Conservation (phyloP, 1,140 invertebrate species). For the Papilio dardanus region DNA sequence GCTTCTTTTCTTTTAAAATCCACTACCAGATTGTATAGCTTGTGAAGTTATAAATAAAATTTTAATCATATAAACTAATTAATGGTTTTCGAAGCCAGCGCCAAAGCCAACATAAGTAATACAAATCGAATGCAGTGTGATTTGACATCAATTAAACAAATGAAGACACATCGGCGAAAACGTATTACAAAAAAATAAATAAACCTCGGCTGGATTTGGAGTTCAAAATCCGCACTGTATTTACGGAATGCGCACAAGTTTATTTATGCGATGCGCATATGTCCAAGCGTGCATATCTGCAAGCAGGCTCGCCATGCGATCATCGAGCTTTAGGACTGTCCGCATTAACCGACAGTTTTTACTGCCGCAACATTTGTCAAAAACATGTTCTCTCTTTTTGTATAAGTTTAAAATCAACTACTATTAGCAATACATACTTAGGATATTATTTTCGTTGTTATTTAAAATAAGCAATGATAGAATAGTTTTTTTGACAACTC, state of each 20-base stretch:
- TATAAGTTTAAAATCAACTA: no score
- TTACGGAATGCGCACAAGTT: conserved; percentile 66
- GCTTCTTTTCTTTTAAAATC: neutral
- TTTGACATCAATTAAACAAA: conserved; percentile 37
- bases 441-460: no score
- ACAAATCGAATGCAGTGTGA: conserved; percentile 9
- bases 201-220: conserved; percentile 38
- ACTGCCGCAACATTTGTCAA: neutral
- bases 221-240: conserved; percentile 65
- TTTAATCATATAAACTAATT: neutral
- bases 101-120: conserved; percentile 15
- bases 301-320: conserved; percentile 26
- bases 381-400: no score
- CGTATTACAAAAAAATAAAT: conserved; percentile 42
- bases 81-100: conserved; percentile 14
- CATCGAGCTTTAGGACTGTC: neutral
- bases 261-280: conserved; percentile 57
- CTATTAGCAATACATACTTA: no score
- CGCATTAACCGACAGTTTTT: neutral
- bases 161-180: conserved; percentile 37
- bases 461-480: no score
- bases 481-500: no score
- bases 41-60: neutral
- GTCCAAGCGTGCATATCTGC: conserved; percentile 35
- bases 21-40: neutral